Conservation (phyloP, 2,888 invertebrate genomes). For the Nectonema munidae region DNA sequence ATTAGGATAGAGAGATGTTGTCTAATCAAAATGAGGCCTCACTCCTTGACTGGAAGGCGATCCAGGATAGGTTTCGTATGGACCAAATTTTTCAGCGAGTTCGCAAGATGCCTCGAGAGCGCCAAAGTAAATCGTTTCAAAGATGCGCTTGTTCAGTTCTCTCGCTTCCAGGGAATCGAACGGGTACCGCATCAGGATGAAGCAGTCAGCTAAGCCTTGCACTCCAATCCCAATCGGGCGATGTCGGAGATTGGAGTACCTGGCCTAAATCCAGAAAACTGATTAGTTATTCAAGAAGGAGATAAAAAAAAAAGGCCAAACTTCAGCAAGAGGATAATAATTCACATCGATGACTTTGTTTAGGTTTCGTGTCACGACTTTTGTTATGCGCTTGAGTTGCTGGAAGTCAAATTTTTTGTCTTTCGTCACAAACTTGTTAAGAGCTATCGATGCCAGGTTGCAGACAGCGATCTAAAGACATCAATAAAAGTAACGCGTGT, state of each 20-base stretch:
- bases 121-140: slow-evolving; percentile 88
- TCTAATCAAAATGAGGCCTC: slow-evolving; percentile 19
- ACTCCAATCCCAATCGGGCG: slow-evolving; percentile 49
- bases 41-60: slow-evolving; percentile 65
- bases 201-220: slow-evolving; percentile 82
- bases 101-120: slow-evolving; percentile 81
- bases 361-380: slow-evolving; percentile 53
- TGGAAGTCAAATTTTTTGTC: slow-evolving; percentile 50
- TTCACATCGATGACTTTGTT: slow-evolving; percentile 89
- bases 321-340: slow-evolving; percentile 68
- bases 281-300: slow-evolving; percentile 2
- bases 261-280: slow-evolving; percentile 23
- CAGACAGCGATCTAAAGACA: slow-evolving; percentile 46
- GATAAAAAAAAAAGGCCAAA: slow-evolving; percentile 23
- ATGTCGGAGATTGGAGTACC: slow-evolving; percentile 43
- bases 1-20: too few relatives aligned
- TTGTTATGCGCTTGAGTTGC: slow-evolving; percentile 50
- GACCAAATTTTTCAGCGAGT: slow-evolving; percentile 44
- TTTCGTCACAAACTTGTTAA: slow-evolving; percentile 58
- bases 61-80: slow-evolving; percentile 63
- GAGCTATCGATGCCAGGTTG: slow-evolving; percentile 76
- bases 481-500: slow-evolving; percentile 11
- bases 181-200: slow-evolving; percentile 59
- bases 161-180: slow-evolving; percentile 59
- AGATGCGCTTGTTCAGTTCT: slow-evolving; percentile 61